Conservation (phyloP, 2,888 invertebrate genomes). For the Ennomos fuscantarius region DNA sequence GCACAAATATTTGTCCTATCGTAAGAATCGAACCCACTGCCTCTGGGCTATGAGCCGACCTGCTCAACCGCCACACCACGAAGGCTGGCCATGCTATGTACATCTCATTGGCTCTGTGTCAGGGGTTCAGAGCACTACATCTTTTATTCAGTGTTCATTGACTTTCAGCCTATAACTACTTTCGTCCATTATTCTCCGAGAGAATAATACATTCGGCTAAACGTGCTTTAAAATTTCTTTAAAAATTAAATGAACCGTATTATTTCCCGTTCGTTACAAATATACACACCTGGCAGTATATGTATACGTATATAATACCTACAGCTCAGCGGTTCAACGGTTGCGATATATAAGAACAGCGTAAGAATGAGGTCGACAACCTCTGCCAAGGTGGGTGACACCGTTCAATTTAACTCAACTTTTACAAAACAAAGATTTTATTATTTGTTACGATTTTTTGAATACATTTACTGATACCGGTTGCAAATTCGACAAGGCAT, state of each 20-base stretch:
- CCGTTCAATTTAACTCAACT: conserved; percentile 53
- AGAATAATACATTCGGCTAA: conserved; percentile 27
- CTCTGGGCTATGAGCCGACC: no score
- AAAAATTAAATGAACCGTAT: conserved; percentile 78
- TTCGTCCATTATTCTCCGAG: conserved; percentile 23
- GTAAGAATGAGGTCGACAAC: conserved; percentile 71
- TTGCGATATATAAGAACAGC: conserved; percentile 64
- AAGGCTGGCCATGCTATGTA: no score
- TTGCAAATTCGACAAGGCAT: conserved; percentile 27
- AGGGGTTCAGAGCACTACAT: conserved; percentile 29
- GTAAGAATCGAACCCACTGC: no score
- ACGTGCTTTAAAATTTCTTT: conserved; percentile 46
- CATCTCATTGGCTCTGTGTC: conserved; percentile 13
- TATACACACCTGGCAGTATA: conserved; percentile 27
- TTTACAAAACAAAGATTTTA: conserved; percentile 38
- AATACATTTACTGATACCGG: conserved; percentile 22
- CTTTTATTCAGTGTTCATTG: conserved; percentile 30
- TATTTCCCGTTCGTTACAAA: conserved; percentile 78
- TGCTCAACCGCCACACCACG: no score
- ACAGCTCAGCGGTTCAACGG: conserved; percentile 60
- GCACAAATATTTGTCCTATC: no score
- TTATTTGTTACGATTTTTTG: conserved; percentile 31
- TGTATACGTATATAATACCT: conserved; percentile 58
- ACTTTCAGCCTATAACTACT: conserved; percentile 31
- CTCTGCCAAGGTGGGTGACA: conserved; percentile 66